Percentiles rank a stretch among this genome's conserved stretches.
Evolutionary conservation across 2,113 vertebrate genomes (phyloP).

Genomic region (Lampris megalopsis): DNA sequence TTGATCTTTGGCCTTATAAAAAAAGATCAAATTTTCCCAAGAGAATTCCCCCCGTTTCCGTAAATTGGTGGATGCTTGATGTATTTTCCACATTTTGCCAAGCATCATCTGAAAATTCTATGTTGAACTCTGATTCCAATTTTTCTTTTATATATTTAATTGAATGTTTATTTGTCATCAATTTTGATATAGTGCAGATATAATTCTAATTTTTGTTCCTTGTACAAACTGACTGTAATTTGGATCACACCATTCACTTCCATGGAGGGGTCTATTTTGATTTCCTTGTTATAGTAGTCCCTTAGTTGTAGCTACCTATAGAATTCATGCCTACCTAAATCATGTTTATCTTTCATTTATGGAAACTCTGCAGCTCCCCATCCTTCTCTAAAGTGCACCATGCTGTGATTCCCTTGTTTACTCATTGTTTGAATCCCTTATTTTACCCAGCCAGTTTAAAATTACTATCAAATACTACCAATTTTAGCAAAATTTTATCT

Average conservation of each 20-base stretch:
- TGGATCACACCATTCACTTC: no score
- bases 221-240: not conserved
- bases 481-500: no score
- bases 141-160: not conserved
- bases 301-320: not conserved
- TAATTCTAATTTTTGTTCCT: not conserved
- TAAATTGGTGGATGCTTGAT: not conserved
- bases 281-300: not conserved
- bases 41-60: not conserved
- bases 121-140: not conserved
- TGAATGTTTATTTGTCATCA: not conserved
- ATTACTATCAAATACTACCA: no score
- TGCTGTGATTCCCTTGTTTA: not conserved
- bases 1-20: conserved; percentile 1
- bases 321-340: not conserved
- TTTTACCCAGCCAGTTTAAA: not conserved
- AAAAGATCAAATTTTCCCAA: not conserved
- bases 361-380: not conserved
- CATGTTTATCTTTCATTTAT: not conserved
- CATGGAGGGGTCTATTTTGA: no score
- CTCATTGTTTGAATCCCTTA: not conserved
- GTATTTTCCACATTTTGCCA: not conserved
- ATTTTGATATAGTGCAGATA: not conserved
- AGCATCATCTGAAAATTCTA: not conserved
- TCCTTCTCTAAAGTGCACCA: not conserved